Conservation (phyloP, 2,797 vertebrate genomes). For the Argyrosomus regius region DNA sequence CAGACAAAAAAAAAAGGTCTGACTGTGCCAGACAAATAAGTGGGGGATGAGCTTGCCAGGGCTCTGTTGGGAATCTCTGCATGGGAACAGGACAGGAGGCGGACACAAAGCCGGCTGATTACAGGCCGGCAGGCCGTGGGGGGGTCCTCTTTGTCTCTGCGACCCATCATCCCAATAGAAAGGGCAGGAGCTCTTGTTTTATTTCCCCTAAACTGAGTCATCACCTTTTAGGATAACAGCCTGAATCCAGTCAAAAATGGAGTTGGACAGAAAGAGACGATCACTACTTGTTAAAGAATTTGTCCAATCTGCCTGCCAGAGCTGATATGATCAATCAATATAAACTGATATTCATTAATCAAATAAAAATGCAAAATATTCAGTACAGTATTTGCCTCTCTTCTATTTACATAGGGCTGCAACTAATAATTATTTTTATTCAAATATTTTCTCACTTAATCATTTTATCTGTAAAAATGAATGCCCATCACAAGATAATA, state of each 20-base stretch:
- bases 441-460: neutral
- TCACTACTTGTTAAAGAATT: conserved; percentile 10
- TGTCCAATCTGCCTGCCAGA: neutral
- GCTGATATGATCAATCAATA: neutral
- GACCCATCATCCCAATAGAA: conserved; percentile 50
- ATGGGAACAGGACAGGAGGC: conserved; percentile 69
- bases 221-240: conserved; percentile 56
- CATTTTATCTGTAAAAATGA: neutral
- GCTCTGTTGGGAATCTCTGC: conserved; percentile 63
- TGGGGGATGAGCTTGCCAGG: conserved; percentile 66
- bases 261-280: neutral
- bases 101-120: conserved; percentile 79
- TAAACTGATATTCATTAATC: neutral
- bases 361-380: neutral
- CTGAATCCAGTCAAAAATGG: conserved; percentile 23
- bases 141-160: conserved; percentile 70
- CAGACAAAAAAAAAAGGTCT: conserved; percentile 39
- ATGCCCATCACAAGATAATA: neutral
- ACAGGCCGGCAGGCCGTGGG: conserved; percentile 58
- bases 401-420: too few relatives aligned
- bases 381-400: too few relatives aligned
- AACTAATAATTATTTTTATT: neutral
- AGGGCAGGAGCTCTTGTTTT: conserved; percentile 51
- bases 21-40: conserved; percentile 70
- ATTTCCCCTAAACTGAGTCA: conserved; percentile 68